Conservation (phyloP, 1,140 invertebrate genomes). For the Andrena cerasifolii region DNA sequence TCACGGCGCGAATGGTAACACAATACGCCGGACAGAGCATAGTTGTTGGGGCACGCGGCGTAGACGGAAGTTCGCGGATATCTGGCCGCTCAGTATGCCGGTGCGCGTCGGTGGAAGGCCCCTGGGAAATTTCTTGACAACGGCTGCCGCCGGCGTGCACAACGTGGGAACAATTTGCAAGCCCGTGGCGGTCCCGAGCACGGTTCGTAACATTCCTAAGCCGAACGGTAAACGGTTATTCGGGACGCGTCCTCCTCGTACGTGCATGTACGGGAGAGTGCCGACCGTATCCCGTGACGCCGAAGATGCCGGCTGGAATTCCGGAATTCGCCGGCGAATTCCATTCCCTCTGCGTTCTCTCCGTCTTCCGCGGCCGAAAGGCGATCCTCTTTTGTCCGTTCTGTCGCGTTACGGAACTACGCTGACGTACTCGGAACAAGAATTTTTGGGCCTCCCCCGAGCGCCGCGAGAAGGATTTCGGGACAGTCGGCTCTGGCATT, state of each 20-base stretch:
- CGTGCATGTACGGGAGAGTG: conserved; percentile 62
- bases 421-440: conserved; percentile 44
- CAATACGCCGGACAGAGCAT: conserved; percentile 27
- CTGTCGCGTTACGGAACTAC: conserved; percentile 22
- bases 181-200: conserved; percentile 64
- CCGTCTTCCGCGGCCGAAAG: conserved; percentile 25
- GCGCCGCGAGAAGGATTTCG: not conserved
- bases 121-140: conserved; percentile 71
- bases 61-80: conserved; percentile 51
- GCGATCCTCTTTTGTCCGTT: conserved; percentile 38
- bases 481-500: not conserved
- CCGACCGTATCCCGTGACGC: conserved; percentile 57
- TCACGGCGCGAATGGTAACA: conserved; percentile 9
- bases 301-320: conserved; percentile 71
- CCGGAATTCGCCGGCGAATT: conserved; percentile 72
- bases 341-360: conserved; percentile 46
- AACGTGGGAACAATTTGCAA: conserved; percentile 77
- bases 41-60: conserved; percentile 4
- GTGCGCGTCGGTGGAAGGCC: conserved; percentile 52
- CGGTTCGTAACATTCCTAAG: conserved; percentile 73
- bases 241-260: conserved; percentile 72
- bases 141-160: conserved; percentile 50
- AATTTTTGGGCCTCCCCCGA: conserved; percentile 3
- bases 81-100: conserved; percentile 61
- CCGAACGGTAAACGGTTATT: conserved; percentile 73